Evolutionary conservation across 2,888 invertebrate species (phyloP).

Genomic region (Heterodera filipjevi): DNA sequence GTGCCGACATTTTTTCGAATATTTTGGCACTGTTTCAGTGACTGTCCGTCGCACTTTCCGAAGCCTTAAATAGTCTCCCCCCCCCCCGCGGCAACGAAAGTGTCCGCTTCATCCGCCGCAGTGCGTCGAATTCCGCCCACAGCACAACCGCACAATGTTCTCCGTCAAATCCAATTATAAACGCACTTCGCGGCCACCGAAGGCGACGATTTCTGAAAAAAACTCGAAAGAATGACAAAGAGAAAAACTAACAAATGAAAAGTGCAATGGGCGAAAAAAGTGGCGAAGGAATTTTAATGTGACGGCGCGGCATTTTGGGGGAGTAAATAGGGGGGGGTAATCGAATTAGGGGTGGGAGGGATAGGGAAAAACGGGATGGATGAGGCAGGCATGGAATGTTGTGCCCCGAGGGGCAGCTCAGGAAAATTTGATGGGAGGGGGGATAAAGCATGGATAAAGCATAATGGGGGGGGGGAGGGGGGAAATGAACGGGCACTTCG

Average conservation of each 20-base stretch:
- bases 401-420: no score
- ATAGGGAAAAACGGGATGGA: conserved; percentile 1
- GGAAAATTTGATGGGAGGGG: no score
- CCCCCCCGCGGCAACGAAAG: not conserved
- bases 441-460: no score
- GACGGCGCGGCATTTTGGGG: conserved; percentile 6
- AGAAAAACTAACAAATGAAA: not conserved
- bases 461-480: no score
- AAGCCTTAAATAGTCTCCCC: conserved; percentile 9
- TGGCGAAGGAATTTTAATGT: not conserved
- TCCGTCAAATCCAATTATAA: conserved; percentile 3
- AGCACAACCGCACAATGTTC: not conserved
- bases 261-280: not conserved
- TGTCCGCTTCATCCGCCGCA: not conserved
- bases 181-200: not conserved
- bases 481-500: no score
- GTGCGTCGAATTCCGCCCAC: not conserved
- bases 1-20: conserved; percentile 12
- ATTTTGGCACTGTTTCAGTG: not conserved
- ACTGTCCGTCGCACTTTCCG: not conserved
- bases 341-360: not conserved
- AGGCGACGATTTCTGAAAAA: not conserved
- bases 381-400: no score
- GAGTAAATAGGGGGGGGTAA: not conserved
- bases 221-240: not conserved